These are phyloP conservation scores for Callopanchax toddi DNA, from an alignment of 2,113 vertebrate genomes.

Conservation along the genomic window DNA sequence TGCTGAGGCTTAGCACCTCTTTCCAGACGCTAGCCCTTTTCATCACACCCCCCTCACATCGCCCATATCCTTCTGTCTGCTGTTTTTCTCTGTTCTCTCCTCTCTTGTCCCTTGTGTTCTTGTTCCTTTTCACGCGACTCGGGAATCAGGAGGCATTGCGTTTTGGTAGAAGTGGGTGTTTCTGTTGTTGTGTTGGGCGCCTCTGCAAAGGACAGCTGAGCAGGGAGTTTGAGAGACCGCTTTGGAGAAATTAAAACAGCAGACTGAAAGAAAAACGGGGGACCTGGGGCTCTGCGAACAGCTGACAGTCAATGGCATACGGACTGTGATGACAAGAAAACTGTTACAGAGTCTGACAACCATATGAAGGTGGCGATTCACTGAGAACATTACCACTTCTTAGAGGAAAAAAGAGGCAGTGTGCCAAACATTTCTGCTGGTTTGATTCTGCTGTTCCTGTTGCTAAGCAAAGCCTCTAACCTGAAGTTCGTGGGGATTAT, in stretches of 20 bases:
- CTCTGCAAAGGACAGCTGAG: conserved; percentile 73
- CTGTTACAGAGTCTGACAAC: conserved; percentile 60
- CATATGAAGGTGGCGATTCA: conserved; percentile 59
- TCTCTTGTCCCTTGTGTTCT: conserved; percentile 52
- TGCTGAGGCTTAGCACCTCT: conserved; percentile 76
- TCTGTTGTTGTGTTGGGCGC: conserved; percentile 75
- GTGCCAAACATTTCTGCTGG: conserved; percentile 47
- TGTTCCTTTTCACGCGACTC: conserved; percentile 64
- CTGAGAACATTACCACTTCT: conserved; percentile 52
- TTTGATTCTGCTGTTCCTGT: conserved; percentile 65
- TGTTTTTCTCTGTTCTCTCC: conserved; percentile 54
- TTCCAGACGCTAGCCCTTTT: conserved; percentile 70
- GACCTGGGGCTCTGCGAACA: conserved; percentile 59
- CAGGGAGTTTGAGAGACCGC: conserved; percentile 59
- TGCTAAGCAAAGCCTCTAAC: conserved; percentile 71
- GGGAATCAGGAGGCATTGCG: conserved; percentile 59
- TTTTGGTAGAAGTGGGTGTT: conserved; percentile 76
- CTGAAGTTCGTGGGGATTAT: conserved; percentile 68
- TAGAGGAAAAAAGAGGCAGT: conserved; percentile 47
- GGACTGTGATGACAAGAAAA: conserved; percentile 67
- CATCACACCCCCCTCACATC: conserved; percentile 55
- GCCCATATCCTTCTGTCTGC: conserved; percentile 55
- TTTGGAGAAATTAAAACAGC: conserved; percentile 64
- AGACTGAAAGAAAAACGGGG: conserved; percentile 48
- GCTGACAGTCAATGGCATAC: conserved; percentile 57